phyloP scores from a whole-genome alignment of 2,797 vertebrate genomes.

The Myotis vivesi region DNA sequence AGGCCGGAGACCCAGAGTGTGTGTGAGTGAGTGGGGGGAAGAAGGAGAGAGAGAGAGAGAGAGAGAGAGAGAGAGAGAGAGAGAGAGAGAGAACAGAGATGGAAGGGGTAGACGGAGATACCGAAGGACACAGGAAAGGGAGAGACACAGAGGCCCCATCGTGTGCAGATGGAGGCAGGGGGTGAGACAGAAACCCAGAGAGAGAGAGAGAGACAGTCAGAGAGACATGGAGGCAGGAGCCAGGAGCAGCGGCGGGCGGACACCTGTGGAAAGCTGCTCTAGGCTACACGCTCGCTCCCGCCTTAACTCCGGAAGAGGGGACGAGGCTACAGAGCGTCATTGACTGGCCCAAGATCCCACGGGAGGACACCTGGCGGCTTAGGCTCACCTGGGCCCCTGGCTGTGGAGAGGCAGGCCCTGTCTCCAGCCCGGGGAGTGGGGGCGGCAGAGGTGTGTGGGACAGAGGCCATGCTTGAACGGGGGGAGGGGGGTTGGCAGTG shows the following conservation, averaged over 20 bases:
- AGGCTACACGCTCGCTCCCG: not conserved
- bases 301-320: not conserved
- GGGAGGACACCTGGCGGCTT: not conserved
- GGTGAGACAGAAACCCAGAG: not conserved
- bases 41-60: not conserved
- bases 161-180: not conserved
- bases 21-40: too few relatives aligned
- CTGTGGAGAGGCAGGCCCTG: not conserved
- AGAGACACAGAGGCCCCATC: not conserved
- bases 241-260: not conserved
- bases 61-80: not conserved
- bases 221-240: not conserved
- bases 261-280: accelerated
- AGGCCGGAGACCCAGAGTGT: not conserved
- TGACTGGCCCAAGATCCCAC: not conserved
- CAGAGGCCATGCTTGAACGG: not conserved
- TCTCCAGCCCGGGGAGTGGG: too few relatives aligned
- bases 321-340: not conserved
- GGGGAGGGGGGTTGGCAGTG: too few relatives aligned
- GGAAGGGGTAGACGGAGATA: not conserved
- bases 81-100: not conserved
- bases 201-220: not conserved
- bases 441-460: not conserved
- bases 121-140: not conserved
- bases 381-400: not conserved